Evolutionary conservation across 2,888 invertebrate species (phyloP).

Genomic region (Villa cingulata): DNA sequence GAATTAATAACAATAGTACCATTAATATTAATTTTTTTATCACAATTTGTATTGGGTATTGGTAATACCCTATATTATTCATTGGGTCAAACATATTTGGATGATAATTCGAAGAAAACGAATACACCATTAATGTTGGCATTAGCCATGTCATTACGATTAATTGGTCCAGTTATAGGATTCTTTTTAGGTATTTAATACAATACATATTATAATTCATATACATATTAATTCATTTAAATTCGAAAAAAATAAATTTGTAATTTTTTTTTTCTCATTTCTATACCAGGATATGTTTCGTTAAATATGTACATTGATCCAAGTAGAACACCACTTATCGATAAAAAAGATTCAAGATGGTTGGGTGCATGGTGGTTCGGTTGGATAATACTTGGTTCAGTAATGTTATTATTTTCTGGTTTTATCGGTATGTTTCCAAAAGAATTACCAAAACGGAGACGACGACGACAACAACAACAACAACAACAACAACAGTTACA

Average conservation of each 20-base stretch:
- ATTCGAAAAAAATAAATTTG: neutral
- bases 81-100: slow-evolving; percentile 52
- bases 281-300: slow-evolving; percentile 28
- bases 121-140: slow-evolving; percentile 47
- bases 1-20: slow-evolving; percentile 29
- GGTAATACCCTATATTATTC: slow-evolving; percentile 53
- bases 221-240: slow-evolving; percentile 26
- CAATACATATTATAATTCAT: too few species aligned
- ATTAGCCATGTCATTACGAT: slow-evolving; percentile 31
- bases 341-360: slow-evolving; percentile 51
- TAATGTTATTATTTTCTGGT: slow-evolving; percentile 46
- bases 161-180: slow-evolving; percentile 43
- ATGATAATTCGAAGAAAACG: slow-evolving; percentile 52
- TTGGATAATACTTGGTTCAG: slow-evolving; percentile 39
- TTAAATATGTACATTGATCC: slow-evolving; percentile 47
- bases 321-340: slow-evolving; percentile 44
- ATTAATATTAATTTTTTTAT: slow-evolving; percentile 46
- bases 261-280: neutral
- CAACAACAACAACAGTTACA: neutral
- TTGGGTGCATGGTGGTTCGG: slow-evolving; percentile 67
- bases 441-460: slow-evolving; percentile 23
- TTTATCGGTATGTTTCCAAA: slow-evolving; percentile 52
- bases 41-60: slow-evolving; percentile 54
- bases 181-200: slow-evolving; percentile 38
- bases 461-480: neutral